These are phyloP conservation scores for Pipa parva DNA, from an alignment of 2,113 vertebrate genomes.

Conservation along the genomic window DNA sequence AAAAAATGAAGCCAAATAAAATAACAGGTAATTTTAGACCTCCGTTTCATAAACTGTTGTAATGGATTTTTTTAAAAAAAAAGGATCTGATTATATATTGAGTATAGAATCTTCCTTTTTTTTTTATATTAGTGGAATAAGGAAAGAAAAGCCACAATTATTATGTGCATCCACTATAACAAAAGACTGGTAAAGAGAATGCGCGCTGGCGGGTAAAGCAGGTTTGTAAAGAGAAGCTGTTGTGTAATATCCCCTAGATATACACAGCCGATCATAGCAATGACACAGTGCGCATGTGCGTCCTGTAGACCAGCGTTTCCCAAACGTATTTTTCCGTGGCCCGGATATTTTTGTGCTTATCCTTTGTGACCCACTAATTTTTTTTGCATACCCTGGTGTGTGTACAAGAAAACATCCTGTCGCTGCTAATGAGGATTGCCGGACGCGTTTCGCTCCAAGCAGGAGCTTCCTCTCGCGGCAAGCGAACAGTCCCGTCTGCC, in stretches of 20 bases:
- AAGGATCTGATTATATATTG: conserved; percentile 36
- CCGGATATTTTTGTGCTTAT: too few relatives aligned
- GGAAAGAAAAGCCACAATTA: conserved; percentile 37
- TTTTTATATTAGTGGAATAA: conserved; percentile 5
- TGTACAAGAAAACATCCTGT: too few relatives aligned
- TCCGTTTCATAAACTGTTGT: conserved; percentile 41
- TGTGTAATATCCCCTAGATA: conserved; percentile 24
- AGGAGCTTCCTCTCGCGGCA: too few relatives aligned
- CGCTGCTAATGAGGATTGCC: too few relatives aligned
- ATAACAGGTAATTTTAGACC: conserved; percentile 35
- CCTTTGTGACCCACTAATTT: too few relatives aligned
- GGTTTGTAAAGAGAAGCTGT: conserved; percentile 35
- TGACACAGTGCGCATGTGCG: conserved; percentile 24
- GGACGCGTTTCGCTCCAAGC: too few relatives aligned
- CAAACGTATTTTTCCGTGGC: too few relatives aligned
- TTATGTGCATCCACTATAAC: conserved; percentile 43
- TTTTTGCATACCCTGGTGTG: too few relatives aligned
- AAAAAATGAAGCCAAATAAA: conserved; percentile 11
- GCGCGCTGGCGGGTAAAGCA: conserved; percentile 41
- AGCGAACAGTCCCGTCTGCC: too few relatives aligned
- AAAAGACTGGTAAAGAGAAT: conserved; percentile 38
- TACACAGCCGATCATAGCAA: conserved; percentile 27
- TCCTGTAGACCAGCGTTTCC: conserved; percentile 31
- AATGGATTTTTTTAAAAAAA: conserved; percentile 42
- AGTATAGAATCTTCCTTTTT: not conserved